phyloP scores from a whole-genome alignment of 2,888 invertebrate species.

The Odontocolon sp. region DNA sequence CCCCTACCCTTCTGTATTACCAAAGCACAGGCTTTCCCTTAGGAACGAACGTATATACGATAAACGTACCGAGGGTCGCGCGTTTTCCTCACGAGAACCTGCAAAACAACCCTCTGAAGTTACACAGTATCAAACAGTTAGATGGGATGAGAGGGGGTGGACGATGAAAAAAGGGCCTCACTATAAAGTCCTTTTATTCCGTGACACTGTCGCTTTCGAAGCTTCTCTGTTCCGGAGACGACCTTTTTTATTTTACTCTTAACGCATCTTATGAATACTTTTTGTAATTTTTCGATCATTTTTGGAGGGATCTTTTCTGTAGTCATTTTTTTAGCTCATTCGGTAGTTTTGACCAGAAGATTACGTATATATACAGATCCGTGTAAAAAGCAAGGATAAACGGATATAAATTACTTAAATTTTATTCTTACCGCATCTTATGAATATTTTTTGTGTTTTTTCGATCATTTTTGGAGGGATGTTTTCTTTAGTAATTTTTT shows the following conservation, averaged over 20 bases:
- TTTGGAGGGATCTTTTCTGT: no score
- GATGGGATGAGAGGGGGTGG: not conserved
- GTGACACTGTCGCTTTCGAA: constrained; percentile 4
- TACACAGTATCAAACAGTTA: constrained; percentile 17
- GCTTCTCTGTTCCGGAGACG: constrained; percentile 26
- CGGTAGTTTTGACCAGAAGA: constrained; percentile 2
- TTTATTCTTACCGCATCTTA: no score
- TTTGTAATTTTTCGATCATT: no score
- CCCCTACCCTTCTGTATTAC: not conserved
- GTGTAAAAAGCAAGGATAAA: not conserved
- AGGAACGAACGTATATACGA: constrained; percentile 1
- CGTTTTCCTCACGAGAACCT: constrained; percentile 18
- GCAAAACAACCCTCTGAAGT: constrained; percentile 7
- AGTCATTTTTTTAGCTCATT: no score
- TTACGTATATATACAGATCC: not conserved
- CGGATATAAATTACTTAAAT: not conserved
- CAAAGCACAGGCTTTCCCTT: constrained; percentile 17
- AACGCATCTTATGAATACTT: no score
- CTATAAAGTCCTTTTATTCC: constrained; percentile 5
- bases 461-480: no score
- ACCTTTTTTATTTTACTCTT: constrained; percentile 3
- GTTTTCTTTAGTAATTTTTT: no score
- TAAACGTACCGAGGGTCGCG: constrained; percentile 45
- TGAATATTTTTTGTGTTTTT: no score
- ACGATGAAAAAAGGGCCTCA: not conserved